Evolutionary conservation across 2,888 invertebrate genomes (phyloP).

Genomic region (Hemaris fuciformis): DNA sequence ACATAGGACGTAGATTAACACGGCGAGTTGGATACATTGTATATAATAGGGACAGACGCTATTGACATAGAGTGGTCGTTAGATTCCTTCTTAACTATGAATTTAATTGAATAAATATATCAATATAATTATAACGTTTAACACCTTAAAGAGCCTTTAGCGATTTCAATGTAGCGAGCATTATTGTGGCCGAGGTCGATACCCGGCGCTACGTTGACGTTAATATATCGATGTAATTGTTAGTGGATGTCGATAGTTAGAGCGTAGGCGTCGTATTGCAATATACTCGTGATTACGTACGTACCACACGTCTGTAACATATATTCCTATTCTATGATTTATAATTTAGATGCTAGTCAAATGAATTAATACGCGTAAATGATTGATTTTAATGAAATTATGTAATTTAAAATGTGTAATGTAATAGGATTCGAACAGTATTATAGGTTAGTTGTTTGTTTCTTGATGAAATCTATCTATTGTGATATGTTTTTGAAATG

Average conservation of each 20-base stretch:
- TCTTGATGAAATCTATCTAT: slow-evolving; percentile 62
- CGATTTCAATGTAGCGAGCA: slow-evolving; percentile 3
- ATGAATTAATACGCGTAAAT: slow-evolving; percentile 62
- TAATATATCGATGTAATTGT: slow-evolving; percentile 4
- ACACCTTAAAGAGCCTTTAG: slow-evolving; percentile 6
- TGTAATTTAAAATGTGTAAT: slow-evolving; percentile 51
- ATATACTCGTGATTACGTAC: slow-evolving; percentile 1
- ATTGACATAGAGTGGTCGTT: neutral
- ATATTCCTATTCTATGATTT: slow-evolving; percentile 24
- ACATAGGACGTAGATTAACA: slow-evolving; percentile 6
- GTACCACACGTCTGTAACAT: slow-evolving; percentile 7
- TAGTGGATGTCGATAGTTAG: slow-evolving; percentile 5
- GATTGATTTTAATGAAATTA: slow-evolving; percentile 62
- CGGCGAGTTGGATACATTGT: slow-evolving; percentile 4
- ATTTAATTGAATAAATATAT: neutral
- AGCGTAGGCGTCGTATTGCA: slow-evolving; percentile 1
- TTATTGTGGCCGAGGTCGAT: too few relatives aligned
- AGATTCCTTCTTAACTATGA: slow-evolving; percentile 5
- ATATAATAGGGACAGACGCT: neutral
- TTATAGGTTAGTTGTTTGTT: slow-evolving; percentile 76
- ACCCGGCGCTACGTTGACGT: neutral
- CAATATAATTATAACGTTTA: slow-evolving; percentile 1
- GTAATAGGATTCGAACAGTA: slow-evolving; percentile 67
- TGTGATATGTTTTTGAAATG: slow-evolving; percentile 58
- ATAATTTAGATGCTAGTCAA: slow-evolving; percentile 78